Conservation (phyloP, 2,888 invertebrate genomes). For the Microctonus hyperodae region DNA sequence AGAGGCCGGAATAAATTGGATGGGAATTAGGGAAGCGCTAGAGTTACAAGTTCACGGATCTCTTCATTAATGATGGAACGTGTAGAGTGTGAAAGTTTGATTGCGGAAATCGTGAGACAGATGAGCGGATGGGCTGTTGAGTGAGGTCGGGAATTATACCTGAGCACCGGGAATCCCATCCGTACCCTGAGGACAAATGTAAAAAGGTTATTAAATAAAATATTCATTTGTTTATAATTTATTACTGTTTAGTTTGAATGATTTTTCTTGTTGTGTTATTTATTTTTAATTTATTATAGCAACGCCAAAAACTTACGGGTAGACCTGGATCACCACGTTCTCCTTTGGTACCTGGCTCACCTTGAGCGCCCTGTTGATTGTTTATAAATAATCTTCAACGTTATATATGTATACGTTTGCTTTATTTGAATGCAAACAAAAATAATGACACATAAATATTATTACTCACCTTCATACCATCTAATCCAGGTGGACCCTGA, state of each 20-base stretch:
- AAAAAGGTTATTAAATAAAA: slow-evolving; percentile 27
- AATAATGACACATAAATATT: neutral
- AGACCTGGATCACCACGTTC: slow-evolving; percentile 93
- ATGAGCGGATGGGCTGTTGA: neutral
- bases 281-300: neutral
- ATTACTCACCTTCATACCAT: slow-evolving; percentile 90
- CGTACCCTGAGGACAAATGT: slow-evolving; percentile 75
- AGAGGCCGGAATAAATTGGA: neutral
- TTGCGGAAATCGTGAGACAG: slow-evolving; percentile 12
- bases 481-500: slow-evolving; percentile 93
- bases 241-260: slow-evolving; percentile 17
- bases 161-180: slow-evolving; percentile 93
- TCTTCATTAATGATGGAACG: slow-evolving; percentile 1
- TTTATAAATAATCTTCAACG: slow-evolving; percentile 39
- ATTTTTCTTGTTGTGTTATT: slow-evolving; percentile 21
- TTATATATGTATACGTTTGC: neutral
- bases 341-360: slow-evolving; percentile 90
- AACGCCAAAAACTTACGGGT: slow-evolving; percentile 74
- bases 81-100: slow-evolving; percentile 5
- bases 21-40: neutral
- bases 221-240: neutral
- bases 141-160: slow-evolving; percentile 65
- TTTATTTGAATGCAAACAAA: too few species aligned
- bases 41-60: neutral
- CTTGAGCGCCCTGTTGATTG: slow-evolving; percentile 82